Evolutionary conservation across 2,113 vertebrate species (phyloP), one percentile per base, ranked within the genome.

Genomic region (Oncorhynchus clarkii): DNA sequence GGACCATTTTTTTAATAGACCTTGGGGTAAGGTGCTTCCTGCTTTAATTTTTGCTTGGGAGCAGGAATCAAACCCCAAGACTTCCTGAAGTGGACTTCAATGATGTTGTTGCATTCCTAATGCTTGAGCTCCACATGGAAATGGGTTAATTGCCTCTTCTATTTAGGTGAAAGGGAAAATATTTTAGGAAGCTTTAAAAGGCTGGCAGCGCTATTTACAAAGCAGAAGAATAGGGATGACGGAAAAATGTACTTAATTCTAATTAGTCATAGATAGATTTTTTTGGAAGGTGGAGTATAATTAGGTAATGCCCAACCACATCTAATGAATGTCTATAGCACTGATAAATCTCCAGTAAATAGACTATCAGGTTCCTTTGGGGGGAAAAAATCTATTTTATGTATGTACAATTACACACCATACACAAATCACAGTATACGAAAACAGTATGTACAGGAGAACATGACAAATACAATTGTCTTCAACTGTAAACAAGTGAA

Each of bases 401-500:
- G 76, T 90, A 88, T 89, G 77, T 87, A 89, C 84, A 89, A 68
- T 84, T 86, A 90, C 74, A 92, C 86, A 57, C n/a, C 18, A 87
- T 92, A 89, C 80, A 92, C 91, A 88, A 62, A 81, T 39, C 22
- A 67, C 45, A 49, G 29, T 48, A 68, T 67, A 65, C 62, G 82
- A 78, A 24, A 78, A 86, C 74, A 85, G 71, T 85, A 88, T 89
- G 31, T 91, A 89, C 87, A 92, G 83, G 79, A 87, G 67, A 86
- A 83, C 86, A 83, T 85, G 80, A 78, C 78, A 88, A 76, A 80
- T 81, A 82, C 75, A 79, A 85, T 78, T 54, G 77, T 82, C 84
- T 79, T 85, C 78, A 78, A 84, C 77, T 89, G 88, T 91, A 93
- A 91, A 91, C 88, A 90, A 87, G 67, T 84, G 73, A 84, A 86